Evolutionary conservation across 2,888 invertebrate genomes (phyloP), one percentile per base, ranked within the genome.

Genomic region (Aproaerema taeniolella): DNA sequence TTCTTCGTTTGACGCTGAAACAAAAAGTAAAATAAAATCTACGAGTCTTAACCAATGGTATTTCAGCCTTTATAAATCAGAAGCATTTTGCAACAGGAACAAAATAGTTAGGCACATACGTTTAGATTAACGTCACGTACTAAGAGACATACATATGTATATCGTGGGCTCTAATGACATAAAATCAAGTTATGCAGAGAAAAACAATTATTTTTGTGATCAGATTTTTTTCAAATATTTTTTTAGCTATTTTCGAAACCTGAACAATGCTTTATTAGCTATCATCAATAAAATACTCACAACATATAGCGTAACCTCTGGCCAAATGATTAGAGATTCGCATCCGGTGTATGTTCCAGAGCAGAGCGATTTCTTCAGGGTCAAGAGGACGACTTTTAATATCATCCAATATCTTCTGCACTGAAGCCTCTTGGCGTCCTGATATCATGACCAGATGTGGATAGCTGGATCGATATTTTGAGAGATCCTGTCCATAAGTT

Each of bases 251-350:
- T n/a, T n/a, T n/a, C n/a, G n/a, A n/a, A n/a, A n/a, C n/a, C n/a
- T n/a, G n/a, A n/a, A n/a, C n/a, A n/a, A n/a, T n/a, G n/a, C n/a
- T n/a, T n/a, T n/a, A n/a, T n/a, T n/a, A 20, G 4, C 4, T 20
- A 6, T 6, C 8, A 4, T n/a, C n/a, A n/a, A n/a, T n/a, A n/a
- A n/a, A n/a, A n/a, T n/a, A 32, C 34, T 25, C 33, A 37, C 30
- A 11, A 15, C 24, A 31, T 6, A 35, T 11, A 2, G 13, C 33
- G 31, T 15, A 32, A 1, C 93, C 93, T 51, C 92, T 73, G 64
- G 87, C 90, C 2, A 89, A 80, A 62, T 91, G 90, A 1, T 87
- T 81, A 28, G 69, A 53, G 46, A 81, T 79, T 5, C 71, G 61
- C 44, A 61, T 68, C 1, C 67, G 55, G 47, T 75, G 77, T 2